Conservation (phyloP, 1,140 invertebrate genomes). For the Brachionus angularis region DNA sequence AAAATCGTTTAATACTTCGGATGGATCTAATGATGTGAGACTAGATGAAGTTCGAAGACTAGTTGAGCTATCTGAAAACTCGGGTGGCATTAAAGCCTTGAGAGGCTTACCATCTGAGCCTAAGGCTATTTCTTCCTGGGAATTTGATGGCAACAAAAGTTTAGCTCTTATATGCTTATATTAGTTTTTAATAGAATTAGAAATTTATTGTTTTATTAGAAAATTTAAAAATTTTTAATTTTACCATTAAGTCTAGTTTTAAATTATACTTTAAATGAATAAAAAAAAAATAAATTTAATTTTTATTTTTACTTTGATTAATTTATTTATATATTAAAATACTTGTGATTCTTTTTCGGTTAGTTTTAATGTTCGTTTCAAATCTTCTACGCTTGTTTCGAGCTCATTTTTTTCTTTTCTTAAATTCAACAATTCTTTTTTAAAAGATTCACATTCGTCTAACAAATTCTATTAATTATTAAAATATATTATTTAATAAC, state of each 20-base stretch:
- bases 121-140: not conserved
- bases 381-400: slow-evolving; percentile 29
- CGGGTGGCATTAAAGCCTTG: slow-evolving; percentile 30
- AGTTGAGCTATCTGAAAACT: not conserved
- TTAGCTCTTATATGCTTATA: slow-evolving; percentile 39
- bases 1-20: slow-evolving; percentile 16
- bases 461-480: slow-evolving; percentile 7
- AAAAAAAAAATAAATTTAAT: not conserved
- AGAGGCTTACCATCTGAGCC: slow-evolving; percentile 25
- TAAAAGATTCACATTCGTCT: slow-evolving; percentile 14
- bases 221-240: not conserved
- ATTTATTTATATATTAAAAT: not conserved
- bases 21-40: not conserved
- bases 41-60: not conserved
- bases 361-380: slow-evolving; percentile 28
- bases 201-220: not conserved
- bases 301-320: not conserved
- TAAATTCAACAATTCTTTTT: not conserved
- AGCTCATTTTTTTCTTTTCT: slow-evolving; percentile 9
- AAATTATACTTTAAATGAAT: slow-evolving; percentile 36
- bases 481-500: not conserved
- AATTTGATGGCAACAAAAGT: not conserved
- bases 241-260: slow-evolving; percentile 42
- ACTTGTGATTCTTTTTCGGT: slow-evolving; percentile 44
- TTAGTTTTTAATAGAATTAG: not conserved